Conservation (phyloP, 2,113 vertebrate genomes). For the Triplophysa siluroides region DNA sequence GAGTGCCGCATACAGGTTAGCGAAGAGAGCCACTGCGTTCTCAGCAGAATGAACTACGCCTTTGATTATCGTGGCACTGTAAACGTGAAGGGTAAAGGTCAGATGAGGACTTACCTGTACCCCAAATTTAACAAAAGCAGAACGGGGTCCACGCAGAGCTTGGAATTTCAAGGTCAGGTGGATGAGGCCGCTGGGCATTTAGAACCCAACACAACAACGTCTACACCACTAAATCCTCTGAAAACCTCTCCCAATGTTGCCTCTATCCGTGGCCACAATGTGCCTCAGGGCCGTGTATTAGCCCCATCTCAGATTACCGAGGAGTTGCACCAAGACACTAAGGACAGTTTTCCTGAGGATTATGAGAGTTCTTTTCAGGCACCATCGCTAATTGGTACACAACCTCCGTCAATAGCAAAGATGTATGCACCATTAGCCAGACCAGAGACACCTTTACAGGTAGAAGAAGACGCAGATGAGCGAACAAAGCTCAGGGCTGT, state of each 20-base stretch:
- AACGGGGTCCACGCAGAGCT: conserved; percentile 77
- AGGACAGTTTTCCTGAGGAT: conserved; percentile 32
- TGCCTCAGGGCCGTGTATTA: conserved; percentile 44
- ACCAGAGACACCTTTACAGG: conserved; percentile 50
- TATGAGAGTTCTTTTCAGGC: conserved; percentile 43
- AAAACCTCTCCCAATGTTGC: conserved; percentile 68
- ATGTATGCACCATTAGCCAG: conserved; percentile 58
- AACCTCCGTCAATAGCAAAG: conserved; percentile 53
- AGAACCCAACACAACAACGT: not conserved
- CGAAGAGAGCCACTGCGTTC: conserved; percentile 90
- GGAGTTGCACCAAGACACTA: conserved; percentile 43
- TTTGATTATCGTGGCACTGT: conserved; percentile 98
- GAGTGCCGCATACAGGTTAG: conserved; percentile 98
- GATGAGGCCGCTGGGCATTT: conserved; percentile 73
- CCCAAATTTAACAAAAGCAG: conserved; percentile 85
- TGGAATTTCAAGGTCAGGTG: conserved; percentile 80
- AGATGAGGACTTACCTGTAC: conserved; percentile 99
- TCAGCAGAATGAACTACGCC: conserved; percentile 90
- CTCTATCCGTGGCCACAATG: conserved; percentile 26
- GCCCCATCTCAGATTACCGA: conserved; percentile 20
- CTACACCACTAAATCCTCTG: conserved; percentile 61
- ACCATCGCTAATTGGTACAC: conserved; percentile 54
- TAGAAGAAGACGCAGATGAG: conserved; percentile 77
- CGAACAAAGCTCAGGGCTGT: conserved; percentile 85
- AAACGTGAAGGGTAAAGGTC: conserved; percentile 97